These are phyloP conservation scores for Ephydatia muelleri DNA, from an alignment of 37 sponge, comb jelly and placozoan species.

Conservation along the genomic window DNA sequence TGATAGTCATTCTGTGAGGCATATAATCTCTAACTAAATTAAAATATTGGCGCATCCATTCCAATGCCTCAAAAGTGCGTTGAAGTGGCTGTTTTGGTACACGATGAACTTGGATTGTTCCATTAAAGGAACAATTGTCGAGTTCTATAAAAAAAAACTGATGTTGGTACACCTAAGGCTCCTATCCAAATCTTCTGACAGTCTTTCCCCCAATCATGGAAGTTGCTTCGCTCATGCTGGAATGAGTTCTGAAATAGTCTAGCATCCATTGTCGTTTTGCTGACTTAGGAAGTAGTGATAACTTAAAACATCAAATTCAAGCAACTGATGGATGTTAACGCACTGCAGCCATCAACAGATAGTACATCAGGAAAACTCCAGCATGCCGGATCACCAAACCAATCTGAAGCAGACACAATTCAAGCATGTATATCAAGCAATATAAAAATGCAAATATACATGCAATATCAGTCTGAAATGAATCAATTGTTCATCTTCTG, in stretches of 20 bases:
- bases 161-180: not conserved
- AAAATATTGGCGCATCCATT: conserved; percentile 27
- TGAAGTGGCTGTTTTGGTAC: conserved; percentile 3
- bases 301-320: not conserved
- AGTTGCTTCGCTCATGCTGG: not conserved
- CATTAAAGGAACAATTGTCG: too few species aligned
- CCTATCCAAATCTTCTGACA: conserved; percentile 9
- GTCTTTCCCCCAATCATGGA: conserved; percentile 1
- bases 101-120: not conserved
- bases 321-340: not conserved
- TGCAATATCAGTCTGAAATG: too few species aligned
- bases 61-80: conserved; percentile 33
- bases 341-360: conserved; percentile 10
- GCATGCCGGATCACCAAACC: too few species aligned
- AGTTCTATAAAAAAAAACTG: too few species aligned
- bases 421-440: too few species aligned
- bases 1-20: conserved; percentile 7
- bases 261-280: not conserved
- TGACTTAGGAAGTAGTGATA: not conserved
- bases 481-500: too few species aligned
- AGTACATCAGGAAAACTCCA: not conserved
- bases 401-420: too few species aligned
- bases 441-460: too few species aligned
- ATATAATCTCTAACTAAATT: conserved; percentile 22
- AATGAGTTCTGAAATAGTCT: conserved; percentile 10